Base-by-base conservation (phyloP, 2,888 invertebrate genomes). In the Agrenia bidenticulata region DNA sequence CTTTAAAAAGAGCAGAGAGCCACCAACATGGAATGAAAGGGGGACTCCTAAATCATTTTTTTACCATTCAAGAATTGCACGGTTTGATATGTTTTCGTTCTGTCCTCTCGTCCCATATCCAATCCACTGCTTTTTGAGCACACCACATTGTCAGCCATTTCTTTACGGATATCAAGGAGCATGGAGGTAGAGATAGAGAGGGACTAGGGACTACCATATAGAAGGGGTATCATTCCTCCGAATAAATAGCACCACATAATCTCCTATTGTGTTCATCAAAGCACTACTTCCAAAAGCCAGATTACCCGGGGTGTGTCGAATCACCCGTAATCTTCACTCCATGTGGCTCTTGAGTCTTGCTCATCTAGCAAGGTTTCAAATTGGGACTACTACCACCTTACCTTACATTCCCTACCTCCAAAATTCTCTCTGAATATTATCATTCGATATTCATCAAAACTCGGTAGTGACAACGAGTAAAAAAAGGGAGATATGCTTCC, bases 261-360 rank as follows among this genome's bases (percentile, higher is more conserved):
- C 15, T 45, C 5, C n/a, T 45, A 45, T 45, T 45, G 45, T 19
- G 9, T n/a, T 45, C 45, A 17, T 45, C n/a, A 45, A 17, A 45
- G 45, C 45, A 45, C 45, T 45, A 45, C 45, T 45, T 45, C 19
- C n/a, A 45, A 45, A 45, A n/a, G 45, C 9, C 45, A 45, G 45
- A 45, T 5, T 45, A 45, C 45, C 49, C 50, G 54, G 64, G 63
- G 70, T 63, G 70, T 67, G 64, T 70, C 70, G 63, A 69, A 70
- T 65, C 54, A 21, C 23, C 61, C 51, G 63, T 62, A 70, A 70
- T 70, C 64, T 70, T 70, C 70, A 23, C 67, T 49, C 65, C 70
- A 70, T 70, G 70, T 56, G 67, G 70, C 61, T 63, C 24, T 27
- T 55, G 15, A n/a, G 5, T 32, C 11, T 32, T 4, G 45, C 45